Conservation (phyloP, 2,113 vertebrate genomes). For the Tetrao urogallus region DNA sequence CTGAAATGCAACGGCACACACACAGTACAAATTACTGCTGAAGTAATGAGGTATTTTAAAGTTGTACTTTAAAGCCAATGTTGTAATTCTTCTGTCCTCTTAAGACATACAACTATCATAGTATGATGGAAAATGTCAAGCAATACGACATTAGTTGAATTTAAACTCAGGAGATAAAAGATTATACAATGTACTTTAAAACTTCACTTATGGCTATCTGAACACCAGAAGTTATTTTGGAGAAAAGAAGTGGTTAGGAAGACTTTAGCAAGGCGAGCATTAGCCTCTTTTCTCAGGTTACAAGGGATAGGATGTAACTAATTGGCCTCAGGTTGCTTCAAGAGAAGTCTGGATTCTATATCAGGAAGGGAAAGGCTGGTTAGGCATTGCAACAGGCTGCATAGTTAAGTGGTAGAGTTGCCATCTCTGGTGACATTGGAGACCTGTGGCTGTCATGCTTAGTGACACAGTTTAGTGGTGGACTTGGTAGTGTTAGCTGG, state of each 20-base stretch:
- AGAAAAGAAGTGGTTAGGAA: not conserved
- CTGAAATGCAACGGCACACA: not conserved
- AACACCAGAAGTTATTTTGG: not conserved
- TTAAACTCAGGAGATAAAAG: not conserved
- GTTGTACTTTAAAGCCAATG: not conserved
- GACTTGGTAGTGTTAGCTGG: not conserved
- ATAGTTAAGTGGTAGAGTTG: not conserved
- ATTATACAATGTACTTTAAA: not conserved
- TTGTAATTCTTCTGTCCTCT: not conserved
- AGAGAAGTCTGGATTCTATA: not conserved
- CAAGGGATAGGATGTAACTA: not conserved
- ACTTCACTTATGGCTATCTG: not conserved
- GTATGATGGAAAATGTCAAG: not conserved
- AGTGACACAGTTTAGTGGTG: not conserved
- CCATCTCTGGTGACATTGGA: not conserved
- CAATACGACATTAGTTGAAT: not conserved
- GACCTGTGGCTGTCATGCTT: not conserved
- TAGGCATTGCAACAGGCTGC: not conserved
- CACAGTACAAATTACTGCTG: not conserved
- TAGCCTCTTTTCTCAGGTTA: not conserved
- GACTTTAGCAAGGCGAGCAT: not conserved
- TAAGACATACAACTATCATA: not conserved
- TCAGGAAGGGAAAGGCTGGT: not conserved
- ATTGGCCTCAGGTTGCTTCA: not conserved
- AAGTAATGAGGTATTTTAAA: not conserved